A percentile compares a stretch with the other conserved stretches of the same genome.
phyloP scores from a whole-genome alignment of 2,113 vertebrate genomes.

The Peromyscus polionotus region DNA sequence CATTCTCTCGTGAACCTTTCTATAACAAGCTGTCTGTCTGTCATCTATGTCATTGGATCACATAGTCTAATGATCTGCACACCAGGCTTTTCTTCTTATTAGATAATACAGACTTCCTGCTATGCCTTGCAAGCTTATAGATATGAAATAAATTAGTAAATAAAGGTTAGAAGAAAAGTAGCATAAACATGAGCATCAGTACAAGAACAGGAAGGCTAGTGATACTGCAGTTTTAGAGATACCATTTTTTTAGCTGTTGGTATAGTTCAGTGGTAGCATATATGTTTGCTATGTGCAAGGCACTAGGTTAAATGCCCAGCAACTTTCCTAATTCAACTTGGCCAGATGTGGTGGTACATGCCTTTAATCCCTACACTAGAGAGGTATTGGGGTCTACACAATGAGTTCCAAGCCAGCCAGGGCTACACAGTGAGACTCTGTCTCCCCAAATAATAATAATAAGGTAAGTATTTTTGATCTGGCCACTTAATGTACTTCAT shows the following conservation, averaged over 20 bases:
- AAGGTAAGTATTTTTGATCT: background rate
- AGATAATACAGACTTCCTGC: background rate
- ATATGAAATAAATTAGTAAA: background rate
- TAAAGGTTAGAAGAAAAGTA: background rate
- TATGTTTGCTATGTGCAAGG: background rate
- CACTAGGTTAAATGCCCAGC: background rate
- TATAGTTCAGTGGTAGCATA: background rate
- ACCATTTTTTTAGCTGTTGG: background rate
- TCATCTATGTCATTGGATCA: background rate
- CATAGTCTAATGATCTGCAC: background rate
- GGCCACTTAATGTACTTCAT: background rate
- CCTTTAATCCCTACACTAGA: background rate
- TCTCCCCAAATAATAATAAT: background rate
- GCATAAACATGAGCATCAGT: background rate
- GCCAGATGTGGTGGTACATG: background rate
- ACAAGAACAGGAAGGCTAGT: background rate
- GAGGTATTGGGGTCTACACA: background rate
- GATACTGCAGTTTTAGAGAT: background rate
- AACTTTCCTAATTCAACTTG: background rate
- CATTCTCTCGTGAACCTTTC: background rate
- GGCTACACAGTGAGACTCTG: background rate
- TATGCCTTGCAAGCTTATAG: background rate
- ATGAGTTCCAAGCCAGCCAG: background rate
- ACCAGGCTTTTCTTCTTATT: background rate
- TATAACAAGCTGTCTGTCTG: background rate